phyloP scores from a whole-genome alignment of 1,140 invertebrate genomes.

The Leptinotarsa texana region DNA sequence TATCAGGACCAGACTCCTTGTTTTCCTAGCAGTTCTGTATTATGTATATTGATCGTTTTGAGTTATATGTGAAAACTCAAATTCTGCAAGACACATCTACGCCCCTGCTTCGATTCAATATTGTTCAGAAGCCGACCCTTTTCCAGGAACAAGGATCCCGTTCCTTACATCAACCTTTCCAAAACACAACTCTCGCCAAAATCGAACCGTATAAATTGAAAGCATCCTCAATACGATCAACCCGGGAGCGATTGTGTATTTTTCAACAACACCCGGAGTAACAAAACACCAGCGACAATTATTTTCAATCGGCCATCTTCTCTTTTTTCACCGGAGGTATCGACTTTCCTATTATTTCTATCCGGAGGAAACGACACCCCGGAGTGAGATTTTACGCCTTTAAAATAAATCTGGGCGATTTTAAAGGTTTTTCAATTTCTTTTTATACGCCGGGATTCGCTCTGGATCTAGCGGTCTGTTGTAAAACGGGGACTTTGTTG shows the following conservation, averaged over 20 bases:
- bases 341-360: constrained; percentile 35
- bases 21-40: too few species aligned
- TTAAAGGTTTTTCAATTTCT: constrained; percentile 46
- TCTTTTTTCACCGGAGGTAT: constrained; percentile 32
- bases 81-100: neutral
- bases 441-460: constrained; percentile 27
- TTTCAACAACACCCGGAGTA: constrained; percentile 45
- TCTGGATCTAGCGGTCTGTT: neutral
- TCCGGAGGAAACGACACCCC: constrained; percentile 39
- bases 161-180: constrained; percentile 46
- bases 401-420: constrained; percentile 47
- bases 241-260: constrained; percentile 44
- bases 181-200: constrained; percentile 45
- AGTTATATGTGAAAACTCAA: too few species aligned
- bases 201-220: constrained; percentile 49
- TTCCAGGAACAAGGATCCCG: neutral
- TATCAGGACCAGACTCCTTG: too few species aligned
- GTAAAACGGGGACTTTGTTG: constrained; percentile 11
- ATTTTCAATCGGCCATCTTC: constrained; percentile 49
- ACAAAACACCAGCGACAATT: constrained; percentile 49
- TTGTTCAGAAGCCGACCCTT: neutral
- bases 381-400: constrained; percentile 42
- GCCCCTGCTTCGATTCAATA: neutral
- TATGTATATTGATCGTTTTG: too few species aligned
- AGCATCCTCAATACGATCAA: constrained; percentile 43